phyloP scores from a whole-genome alignment of 2,888 invertebrate genomes.

The Anagyrus pseudococci region DNA sequence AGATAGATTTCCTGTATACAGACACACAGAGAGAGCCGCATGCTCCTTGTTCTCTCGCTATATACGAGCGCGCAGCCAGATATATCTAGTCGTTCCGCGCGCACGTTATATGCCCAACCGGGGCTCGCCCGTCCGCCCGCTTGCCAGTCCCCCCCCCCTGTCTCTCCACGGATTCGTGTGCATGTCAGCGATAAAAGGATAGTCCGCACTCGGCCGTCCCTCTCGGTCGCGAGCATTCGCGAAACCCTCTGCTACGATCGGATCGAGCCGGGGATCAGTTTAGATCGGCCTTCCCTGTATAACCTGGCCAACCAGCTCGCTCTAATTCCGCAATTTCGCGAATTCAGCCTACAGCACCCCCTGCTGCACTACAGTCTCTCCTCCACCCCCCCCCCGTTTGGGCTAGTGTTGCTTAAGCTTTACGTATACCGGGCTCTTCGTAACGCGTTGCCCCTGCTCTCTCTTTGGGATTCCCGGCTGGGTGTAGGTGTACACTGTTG shows the following conservation, averaged over 20 bases:
- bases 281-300: constrained; percentile 19
- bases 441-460: too few species aligned
- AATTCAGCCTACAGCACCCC: neutral
- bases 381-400: too few species aligned
- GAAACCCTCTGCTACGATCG: constrained; percentile 25
- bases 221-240: constrained; percentile 10
- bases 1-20: constrained; percentile 37
- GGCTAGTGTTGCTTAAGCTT: too few species aligned
- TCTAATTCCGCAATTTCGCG: constrained; percentile 36
- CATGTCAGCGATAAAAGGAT: constrained; percentile 38
- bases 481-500: too few species aligned
- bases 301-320: neutral
- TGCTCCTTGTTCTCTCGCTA: constrained; percentile 17
- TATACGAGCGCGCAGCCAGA: constrained; percentile 31
- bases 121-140: constrained; percentile 31
- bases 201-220: constrained; percentile 29
- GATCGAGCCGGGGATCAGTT: constrained; percentile 35
- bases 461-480: too few species aligned
- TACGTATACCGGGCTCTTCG: too few species aligned
- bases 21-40: too few species aligned
- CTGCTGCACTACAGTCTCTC: too few species aligned
- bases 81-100: constrained; percentile 25
- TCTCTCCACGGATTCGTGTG: constrained; percentile 20
- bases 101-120: constrained; percentile 8
- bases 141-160: constrained; percentile 16